These are phyloP conservation scores for Synergus laeviventris DNA, from an alignment of 2,888 invertebrate species.

Conservation along the genomic window DNA sequence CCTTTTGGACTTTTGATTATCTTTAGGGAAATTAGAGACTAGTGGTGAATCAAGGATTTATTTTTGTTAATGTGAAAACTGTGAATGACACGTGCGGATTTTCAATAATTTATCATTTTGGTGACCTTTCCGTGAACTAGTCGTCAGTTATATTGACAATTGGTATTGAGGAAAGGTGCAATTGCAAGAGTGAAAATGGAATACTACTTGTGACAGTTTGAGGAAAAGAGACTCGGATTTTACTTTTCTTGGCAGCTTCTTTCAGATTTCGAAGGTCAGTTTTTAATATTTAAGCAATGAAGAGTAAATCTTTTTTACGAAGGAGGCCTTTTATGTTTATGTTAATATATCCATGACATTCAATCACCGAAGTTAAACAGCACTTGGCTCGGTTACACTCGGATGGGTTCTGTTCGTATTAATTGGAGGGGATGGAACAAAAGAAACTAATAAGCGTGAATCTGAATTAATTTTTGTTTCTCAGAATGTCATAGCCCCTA, in stretches of 20 bases:
- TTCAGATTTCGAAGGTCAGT: background rate
- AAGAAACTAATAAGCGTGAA: too few relatives aligned
- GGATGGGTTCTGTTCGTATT: too few relatives aligned
- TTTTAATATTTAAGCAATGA: background rate
- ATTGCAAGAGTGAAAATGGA: constrained; percentile 8
- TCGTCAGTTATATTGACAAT: background rate
- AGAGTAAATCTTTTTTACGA: too few relatives aligned
- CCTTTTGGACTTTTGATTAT: background rate
- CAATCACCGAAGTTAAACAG: too few relatives aligned
- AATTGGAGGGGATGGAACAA: too few relatives aligned
- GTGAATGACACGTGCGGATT: background rate
- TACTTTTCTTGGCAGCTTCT: background rate
- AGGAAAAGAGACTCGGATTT: constrained; percentile 4
- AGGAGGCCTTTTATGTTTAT: too few relatives aligned
- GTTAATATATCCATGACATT: too few relatives aligned
- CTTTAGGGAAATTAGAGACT: background rate
- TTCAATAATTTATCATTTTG: background rate
- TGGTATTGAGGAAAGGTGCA: constrained; percentile 7
- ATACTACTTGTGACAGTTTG: constrained; percentile 17
- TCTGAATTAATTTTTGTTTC: too few relatives aligned
- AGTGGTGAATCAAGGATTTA: background rate
- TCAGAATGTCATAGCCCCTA: too few relatives aligned
- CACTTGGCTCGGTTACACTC: too few relatives aligned
- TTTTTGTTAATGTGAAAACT: constrained; percentile 7
- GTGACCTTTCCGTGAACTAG: background rate